A percentile compares a stretch with the other conserved stretches of the same genome.
Evolutionary conservation across 2,797 vertebrate species (phyloP).

Genomic region (Sylvia borin): DNA sequence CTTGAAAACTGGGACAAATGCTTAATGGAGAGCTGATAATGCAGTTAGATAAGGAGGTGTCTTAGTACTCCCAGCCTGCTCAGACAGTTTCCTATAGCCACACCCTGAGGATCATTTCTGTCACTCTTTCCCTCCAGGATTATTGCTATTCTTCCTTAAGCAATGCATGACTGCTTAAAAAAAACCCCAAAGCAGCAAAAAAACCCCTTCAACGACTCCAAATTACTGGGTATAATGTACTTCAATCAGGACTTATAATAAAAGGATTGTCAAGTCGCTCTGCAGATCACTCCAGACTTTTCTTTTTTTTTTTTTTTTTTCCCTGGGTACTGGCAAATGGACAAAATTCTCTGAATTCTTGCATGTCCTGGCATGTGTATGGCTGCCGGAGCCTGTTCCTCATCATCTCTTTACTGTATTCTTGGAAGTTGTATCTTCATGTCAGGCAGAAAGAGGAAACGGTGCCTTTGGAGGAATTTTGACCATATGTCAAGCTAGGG

Average conservation of each 20-base stretch:
- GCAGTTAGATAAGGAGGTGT: not conserved
- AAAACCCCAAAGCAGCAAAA: not conserved
- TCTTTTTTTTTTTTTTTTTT: constrained; percentile 18
- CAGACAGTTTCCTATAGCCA: not conserved
- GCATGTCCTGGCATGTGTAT: constrained; percentile 42
- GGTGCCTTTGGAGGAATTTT: constrained; percentile 52
- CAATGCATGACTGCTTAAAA: not conserved
- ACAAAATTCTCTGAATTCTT: constrained; percentile 65
- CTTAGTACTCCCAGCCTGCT: not conserved
- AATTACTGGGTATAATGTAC: not conserved
- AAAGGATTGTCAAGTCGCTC: constrained; percentile 10
- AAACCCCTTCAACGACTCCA: not conserved
- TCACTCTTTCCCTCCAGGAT: not conserved
- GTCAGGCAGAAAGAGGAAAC: constrained; percentile 60
- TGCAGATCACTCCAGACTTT: not conserved
- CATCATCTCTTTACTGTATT: constrained; percentile 54
- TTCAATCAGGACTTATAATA: not conserved
- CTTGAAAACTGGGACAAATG: constrained; percentile 13
- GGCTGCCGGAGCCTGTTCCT: constrained; percentile 49
- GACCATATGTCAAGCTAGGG: constrained; percentile 48
- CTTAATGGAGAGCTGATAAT: not conserved
- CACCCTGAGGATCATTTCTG: not conserved
- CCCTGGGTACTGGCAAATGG: constrained; percentile 37
- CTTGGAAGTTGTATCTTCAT: constrained; percentile 53
- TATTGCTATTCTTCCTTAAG: not conserved